Base-by-base conservation (phyloP, 2,888 invertebrate species). In the Leptinotarsa juncta region DNA sequence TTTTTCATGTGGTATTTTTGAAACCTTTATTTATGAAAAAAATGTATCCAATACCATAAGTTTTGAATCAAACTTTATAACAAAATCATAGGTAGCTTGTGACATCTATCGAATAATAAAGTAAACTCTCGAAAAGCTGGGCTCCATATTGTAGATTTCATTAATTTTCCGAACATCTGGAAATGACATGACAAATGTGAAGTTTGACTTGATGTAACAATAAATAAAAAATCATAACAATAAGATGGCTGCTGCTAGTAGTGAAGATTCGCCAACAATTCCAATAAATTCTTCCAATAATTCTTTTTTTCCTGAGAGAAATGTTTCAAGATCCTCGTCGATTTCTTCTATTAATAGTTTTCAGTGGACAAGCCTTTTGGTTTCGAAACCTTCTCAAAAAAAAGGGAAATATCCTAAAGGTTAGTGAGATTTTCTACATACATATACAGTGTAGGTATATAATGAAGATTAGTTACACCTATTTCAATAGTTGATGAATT, bases 261-360 rank as follows among this genome's bases (percentile, higher is more conserved):
- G 87, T 86, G 88, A 88, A 86, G 86, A 84, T 86, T 87, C 84
- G 84, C 86, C 87, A 87, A 86, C 85, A 84, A 85, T 82, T 81
- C 84, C 85, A 77, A 80, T 79, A 74, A 81, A 79, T 73, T 79
- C 82, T 32, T 75, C 75, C 73, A 81, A 76, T 77, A 80, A 76
- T 75, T 73, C 77, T 5, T 66, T 71, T 32, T 78, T 76, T 65
- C 79, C 79, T 69, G 84, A 84, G 76, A 82, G 87, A 85, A 89
- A 85, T 83, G 85, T 87, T 73, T 90, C 90, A 69, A 88, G 90
- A 83, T 91, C 91, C 42, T 90, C 91, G 14, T 91, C 91, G 55
- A 86, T 90, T 74, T 89, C 90, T 71, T 91, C 91, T n/a, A 87
- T 90, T 62, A 85, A 88, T 79, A 90, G 90, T 79, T 90, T 86